Conservation (phyloP, 1,140 invertebrate species). For the Zophobas morio region DNA sequence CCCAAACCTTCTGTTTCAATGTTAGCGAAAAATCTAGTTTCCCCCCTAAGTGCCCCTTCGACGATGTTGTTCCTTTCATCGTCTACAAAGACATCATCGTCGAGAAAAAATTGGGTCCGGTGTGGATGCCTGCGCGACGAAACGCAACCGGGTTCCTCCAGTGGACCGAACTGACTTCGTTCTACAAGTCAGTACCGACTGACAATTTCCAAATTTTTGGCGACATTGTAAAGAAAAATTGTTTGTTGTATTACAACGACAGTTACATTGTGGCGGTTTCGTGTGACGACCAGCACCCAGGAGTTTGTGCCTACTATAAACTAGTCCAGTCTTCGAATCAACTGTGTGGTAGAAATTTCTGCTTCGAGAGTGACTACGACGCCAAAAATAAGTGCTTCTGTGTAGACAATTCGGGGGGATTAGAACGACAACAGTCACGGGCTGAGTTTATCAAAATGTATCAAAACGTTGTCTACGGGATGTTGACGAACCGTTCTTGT, state of each 20-base stretch:
- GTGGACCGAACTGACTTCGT: constrained; percentile 6
- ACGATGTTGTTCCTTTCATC: constrained; percentile 7
- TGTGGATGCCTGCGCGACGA: constrained; percentile 33
- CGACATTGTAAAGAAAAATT: constrained; percentile 1
- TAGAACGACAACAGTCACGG: neutral
- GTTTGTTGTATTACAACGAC: constrained; percentile 9
- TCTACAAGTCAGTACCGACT: neutral
- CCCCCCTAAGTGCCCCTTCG: constrained; percentile 26
- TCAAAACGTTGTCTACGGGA: constrained; percentile 2
- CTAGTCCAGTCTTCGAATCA: neutral
- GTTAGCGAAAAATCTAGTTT: neutral
- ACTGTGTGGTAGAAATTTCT: neutral
- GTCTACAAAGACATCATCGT: neutral
- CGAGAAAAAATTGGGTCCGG: neutral
- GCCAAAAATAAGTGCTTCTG: constrained; percentile 5
- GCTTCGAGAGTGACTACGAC: neutral
- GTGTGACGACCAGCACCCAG: constrained; percentile 2
- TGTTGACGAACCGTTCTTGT: neutral
- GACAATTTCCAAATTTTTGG: neutral
- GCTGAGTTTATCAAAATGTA: constrained; percentile 12
- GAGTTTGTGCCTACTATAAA: neutral
- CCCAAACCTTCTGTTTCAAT: constrained; percentile 23
- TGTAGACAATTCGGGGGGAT: neutral
- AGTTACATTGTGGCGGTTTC: constrained; percentile 7
- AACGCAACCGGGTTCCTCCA: constrained; percentile 1